Conservation (phyloP, 2,797 vertebrate species). For the Setipinna tenuifilis region DNA sequence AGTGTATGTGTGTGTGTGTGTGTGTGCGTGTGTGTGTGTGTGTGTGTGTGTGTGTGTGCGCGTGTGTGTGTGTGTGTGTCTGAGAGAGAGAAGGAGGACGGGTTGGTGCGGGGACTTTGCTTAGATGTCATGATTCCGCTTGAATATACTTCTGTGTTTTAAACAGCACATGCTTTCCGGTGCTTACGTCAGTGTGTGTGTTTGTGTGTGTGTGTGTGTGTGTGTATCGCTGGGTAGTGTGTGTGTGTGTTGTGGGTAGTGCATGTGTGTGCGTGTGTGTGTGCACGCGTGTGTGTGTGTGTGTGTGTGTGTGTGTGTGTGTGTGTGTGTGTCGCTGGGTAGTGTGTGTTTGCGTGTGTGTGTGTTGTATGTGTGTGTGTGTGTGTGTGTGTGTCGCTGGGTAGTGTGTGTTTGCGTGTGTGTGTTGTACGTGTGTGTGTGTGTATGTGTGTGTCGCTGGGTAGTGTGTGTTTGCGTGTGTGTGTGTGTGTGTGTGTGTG, state of each 20-base stretch:
- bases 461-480: neutral
- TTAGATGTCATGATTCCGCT: neutral
- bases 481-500: slow-evolving; percentile 11
- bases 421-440: neutral
- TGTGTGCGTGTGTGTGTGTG: neutral
- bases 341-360: slow-evolving; percentile 4
- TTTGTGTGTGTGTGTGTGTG: neutral
- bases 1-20: neutral
- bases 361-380: neutral
- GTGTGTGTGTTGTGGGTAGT: slow-evolving; percentile 19
- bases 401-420: too few relatives aligned
- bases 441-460: neutral
- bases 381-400: too few relatives aligned
- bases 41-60: slow-evolving; percentile 9
- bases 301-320: too few relatives aligned
- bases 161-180: slow-evolving; percentile 53
- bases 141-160: slow-evolving; percentile 47
- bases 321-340: too few relatives aligned
- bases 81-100: too few relatives aligned
- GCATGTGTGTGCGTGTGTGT: neutral
- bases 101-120: too few relatives aligned
- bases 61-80: too few relatives aligned
- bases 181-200: neutral
- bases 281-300: neutral
- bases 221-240: neutral